These are phyloP conservation scores for Diaprepes abbreviatus DNA, from an alignment of 2,888 invertebrate genomes.

Conservation along the genomic window DNA sequence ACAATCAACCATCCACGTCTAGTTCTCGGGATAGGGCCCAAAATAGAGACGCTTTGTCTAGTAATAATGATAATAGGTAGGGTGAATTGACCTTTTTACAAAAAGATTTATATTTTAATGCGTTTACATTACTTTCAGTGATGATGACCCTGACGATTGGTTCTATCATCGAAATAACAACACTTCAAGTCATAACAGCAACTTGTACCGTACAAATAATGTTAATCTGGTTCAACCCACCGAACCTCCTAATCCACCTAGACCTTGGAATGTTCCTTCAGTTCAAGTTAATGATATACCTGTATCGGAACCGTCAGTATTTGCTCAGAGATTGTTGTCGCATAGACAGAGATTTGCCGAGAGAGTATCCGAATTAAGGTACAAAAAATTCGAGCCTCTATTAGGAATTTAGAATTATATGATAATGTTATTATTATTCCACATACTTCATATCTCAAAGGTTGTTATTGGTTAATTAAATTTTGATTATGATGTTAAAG, in stretches of 20 bases:
- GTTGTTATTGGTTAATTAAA: no score
- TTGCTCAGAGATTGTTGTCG: slow-evolving; percentile 50
- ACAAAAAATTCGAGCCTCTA: no score
- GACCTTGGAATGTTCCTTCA: slow-evolving; percentile 59
- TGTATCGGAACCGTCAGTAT: slow-evolving; percentile 62
- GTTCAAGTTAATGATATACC: slow-evolving; percentile 77
- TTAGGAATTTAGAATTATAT: slow-evolving; percentile 12
- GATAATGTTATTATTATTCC: no score
- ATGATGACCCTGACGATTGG: slow-evolving; percentile 50
- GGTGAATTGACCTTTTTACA: no score
- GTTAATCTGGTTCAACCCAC: slow-evolving; percentile 52
- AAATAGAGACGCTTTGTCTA: slow-evolving; percentile 47
- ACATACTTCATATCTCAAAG: no score
- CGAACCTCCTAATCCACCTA: slow-evolving; percentile 21
- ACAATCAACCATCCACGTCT: slow-evolving; percentile 45
- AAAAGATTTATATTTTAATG: no score
- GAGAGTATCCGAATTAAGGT: slow-evolving; percentile 59
- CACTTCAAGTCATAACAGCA: slow-evolving; percentile 1
- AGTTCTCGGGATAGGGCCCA: slow-evolving; percentile 19
- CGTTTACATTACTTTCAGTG: no score
- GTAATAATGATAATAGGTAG: slow-evolving; percentile 53
- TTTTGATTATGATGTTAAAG: no score
- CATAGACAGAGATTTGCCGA: slow-evolving; percentile 61
- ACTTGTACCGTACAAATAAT: slow-evolving; percentile 55
- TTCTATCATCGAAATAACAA: slow-evolving; percentile 36